Conservation (phyloP, 2,888 invertebrate species). For the Odontomyia ornata region DNA sequence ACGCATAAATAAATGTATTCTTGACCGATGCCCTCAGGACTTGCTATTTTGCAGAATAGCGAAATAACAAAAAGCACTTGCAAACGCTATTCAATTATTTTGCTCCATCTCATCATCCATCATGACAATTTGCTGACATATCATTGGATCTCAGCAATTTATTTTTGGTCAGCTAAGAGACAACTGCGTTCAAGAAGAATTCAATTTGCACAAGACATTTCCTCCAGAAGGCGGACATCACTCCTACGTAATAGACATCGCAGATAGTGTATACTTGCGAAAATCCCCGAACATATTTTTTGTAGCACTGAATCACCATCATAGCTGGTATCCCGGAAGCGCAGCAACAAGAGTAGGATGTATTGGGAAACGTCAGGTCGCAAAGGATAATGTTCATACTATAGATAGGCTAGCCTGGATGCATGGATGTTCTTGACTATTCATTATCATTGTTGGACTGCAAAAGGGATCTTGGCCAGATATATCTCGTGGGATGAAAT, state of each 20-base stretch:
- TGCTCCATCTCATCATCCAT: slow-evolving; percentile 21
- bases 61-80: slow-evolving; percentile 12
- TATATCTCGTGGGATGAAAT: neutral
- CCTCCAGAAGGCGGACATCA: slow-evolving; percentile 15
- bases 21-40: neutral
- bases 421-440: neutral
- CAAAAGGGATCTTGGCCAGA: neutral
- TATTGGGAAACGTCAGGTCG: neutral
- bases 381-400: neutral
- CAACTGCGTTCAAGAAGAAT: neutral
- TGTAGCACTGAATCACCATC: neutral
- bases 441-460: neutral
- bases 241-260: neutral
- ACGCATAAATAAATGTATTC: slow-evolving; percentile 21
- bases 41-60: neutral
- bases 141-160: slow-evolving; percentile 26
- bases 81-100: slow-evolving; percentile 36
- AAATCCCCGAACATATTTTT: slow-evolving; percentile 1
- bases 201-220: slow-evolving; percentile 36
- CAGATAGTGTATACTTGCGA: slow-evolving; percentile 1
- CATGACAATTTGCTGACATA: slow-evolving; percentile 35
- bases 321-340: neutral
- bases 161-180: slow-evolving; percentile 5
- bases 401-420: neutral
- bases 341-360: neutral